These are phyloP conservation scores for Pantala flavescens DNA, from an alignment of 1,140 invertebrate species.

Conservation along the genomic window DNA sequence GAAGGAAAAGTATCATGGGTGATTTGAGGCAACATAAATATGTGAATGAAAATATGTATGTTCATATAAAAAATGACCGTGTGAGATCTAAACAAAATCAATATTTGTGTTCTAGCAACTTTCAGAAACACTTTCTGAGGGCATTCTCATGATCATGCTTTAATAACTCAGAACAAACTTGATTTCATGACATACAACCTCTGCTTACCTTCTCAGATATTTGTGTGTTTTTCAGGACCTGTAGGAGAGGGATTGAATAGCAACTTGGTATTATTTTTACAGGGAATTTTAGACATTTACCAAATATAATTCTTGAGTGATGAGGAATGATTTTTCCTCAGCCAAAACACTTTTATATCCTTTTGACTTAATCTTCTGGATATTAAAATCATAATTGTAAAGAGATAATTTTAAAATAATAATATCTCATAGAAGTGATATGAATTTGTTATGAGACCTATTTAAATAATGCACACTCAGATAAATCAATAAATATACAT, in stretches of 20 bases:
- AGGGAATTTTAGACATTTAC: not conserved
- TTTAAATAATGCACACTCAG: too few relatives aligned
- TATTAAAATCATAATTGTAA: too few relatives aligned
- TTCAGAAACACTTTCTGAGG: not conserved
- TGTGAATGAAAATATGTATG: too few relatives aligned
- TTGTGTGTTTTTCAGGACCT: not conserved
- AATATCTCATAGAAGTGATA: too few relatives aligned
- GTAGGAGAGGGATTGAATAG: conserved; percentile 8
- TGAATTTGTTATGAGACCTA: too few relatives aligned
- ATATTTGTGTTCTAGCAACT: not conserved
- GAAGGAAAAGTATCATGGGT: too few relatives aligned
- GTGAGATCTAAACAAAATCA: not conserved
- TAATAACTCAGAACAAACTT: not conserved
- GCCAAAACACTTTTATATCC: too few relatives aligned
- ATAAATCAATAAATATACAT: not conserved
- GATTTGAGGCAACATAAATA: too few relatives aligned
- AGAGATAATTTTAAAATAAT: too few relatives aligned
- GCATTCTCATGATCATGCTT: not conserved
- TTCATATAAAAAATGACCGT: not conserved
- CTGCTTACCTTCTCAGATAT: not conserved
- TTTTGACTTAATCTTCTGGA: too few relatives aligned
- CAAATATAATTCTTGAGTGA: too few relatives aligned
- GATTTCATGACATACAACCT: not conserved
- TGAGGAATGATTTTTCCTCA: too few relatives aligned
- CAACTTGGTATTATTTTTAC: not conserved